Evolutionary conservation across 2,888 invertebrate genomes (phyloP), one percentile per base, ranked within the genome.

Genomic region (Poecilus cupreus): DNA sequence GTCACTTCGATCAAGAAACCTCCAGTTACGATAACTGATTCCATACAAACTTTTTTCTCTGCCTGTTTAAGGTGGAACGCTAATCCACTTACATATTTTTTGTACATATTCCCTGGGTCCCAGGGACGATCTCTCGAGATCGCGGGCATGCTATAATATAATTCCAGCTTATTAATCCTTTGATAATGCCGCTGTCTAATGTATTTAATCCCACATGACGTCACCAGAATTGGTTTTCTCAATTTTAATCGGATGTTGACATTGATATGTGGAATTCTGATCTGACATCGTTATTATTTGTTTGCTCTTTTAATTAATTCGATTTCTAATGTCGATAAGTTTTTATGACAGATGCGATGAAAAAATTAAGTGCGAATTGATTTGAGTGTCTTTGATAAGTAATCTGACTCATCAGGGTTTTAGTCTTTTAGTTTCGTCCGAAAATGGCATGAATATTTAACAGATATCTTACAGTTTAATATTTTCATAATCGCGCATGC

Each of bases 171-270:
- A 54, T 54, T 80, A 72, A 80, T 72, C 24, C 80, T 80, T 80
- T 80, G 80, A 72, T 80, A 80, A 72, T 43, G 24, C 80, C 80
- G 80, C 80, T 80, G 80, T 80, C 70, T 80, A 80, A 80, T 80
- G 22, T 39, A 70, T 54, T 80, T 72, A 80, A 80, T 80, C 51
- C 68, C 80, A 4, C 24, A 6, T 72, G 54, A 80, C 72, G 80
- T 80, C 80, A 72, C 57, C 13, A 20, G 39, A 46, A 78, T 78
- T 46, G 39, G 43, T 51, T 80, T 80, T 80, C 72, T 43, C 54
- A 49, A 43, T 80, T 80, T 80, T 80, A 80, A 80, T 80, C 80
- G 72, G 54, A 70, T 79, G 54, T 78, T 79, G 79, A 80, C 80
- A 80, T 80, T 72, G 80, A 80, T 80, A 80, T 26, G 49, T 51